phyloP scores from a whole-genome alignment of 2,797 vertebrate species.

The Micromesistius poutassou region DNA sequence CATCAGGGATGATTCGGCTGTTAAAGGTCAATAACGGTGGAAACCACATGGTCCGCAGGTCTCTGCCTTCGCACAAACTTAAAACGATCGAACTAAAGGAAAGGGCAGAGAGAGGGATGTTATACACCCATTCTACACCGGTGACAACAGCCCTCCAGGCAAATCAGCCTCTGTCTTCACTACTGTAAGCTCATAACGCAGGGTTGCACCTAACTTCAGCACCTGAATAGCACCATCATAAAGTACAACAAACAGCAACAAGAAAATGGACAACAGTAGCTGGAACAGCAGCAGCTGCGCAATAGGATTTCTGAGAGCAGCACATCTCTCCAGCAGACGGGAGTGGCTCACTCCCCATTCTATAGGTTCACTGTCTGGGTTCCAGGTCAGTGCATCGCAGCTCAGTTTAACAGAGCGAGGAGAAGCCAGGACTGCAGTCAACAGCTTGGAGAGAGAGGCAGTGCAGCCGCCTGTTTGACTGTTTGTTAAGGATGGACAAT shows the following conservation, averaged over 20 bases:
- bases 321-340: slow-evolving; percentile 58
- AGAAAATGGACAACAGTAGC: not conserved
- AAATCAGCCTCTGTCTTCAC: slow-evolving; percentile 47
- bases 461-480: slow-evolving; percentile 16
- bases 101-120: not conserved
- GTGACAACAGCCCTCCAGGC: slow-evolving; percentile 62
- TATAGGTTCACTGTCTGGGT: slow-evolving; percentile 61
- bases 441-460: slow-evolving; percentile 16
- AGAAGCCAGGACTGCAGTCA: slow-evolving; percentile 39
- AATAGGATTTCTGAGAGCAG: slow-evolving; percentile 37
- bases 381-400: slow-evolving; percentile 57
- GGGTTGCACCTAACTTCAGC: slow-evolving; percentile 59
- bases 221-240: slow-evolving; percentile 49
- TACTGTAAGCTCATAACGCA: slow-evolving; percentile 47
- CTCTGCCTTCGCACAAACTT: slow-evolving; percentile 50
- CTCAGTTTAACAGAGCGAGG: slow-evolving; percentile 50
- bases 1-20: slow-evolving; percentile 51
- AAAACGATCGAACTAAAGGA: slow-evolving; percentile 5
- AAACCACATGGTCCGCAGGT: slow-evolving; percentile 55
- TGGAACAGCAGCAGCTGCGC: slow-evolving; percentile 11
- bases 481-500: slow-evolving; percentile 9
- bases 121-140: no score
- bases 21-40: slow-evolving; percentile 67
- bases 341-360: slow-evolving; percentile 63
- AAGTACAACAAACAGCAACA: slow-evolving; percentile 29